These are phyloP conservation scores for Belonocnema kinseyi DNA, from an alignment of 1,140 invertebrate genomes.

Conservation along the genomic window DNA sequence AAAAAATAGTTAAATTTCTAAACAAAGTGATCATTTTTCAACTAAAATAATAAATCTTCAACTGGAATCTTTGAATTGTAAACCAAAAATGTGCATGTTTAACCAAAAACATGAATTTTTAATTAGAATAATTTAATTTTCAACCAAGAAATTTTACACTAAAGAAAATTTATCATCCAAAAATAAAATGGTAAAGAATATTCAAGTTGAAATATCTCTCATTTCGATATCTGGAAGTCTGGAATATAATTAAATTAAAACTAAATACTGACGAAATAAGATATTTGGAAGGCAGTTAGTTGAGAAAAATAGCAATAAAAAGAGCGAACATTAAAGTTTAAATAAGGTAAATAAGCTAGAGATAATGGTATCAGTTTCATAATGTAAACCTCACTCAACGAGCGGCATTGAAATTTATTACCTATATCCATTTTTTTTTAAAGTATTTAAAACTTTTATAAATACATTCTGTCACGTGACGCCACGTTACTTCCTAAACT, in stretches of 20 bases:
- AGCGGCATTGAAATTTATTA: constrained; percentile 25
- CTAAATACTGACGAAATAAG: not conserved
- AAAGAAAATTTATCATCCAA: not conserved
- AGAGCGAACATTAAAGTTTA: not conserved
- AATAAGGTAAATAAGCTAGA: constrained; percentile 42
- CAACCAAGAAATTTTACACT: not conserved
- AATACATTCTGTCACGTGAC: not conserved
- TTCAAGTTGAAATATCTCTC: not conserved
- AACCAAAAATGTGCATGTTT: too few relatives aligned
- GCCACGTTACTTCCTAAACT: too few relatives aligned
- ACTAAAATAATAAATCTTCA: too few relatives aligned
- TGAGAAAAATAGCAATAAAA: constrained; percentile 18
- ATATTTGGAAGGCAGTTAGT: not conserved
- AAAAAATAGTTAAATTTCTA: too few relatives aligned
- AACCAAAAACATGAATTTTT: too few relatives aligned
- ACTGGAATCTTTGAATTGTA: too few relatives aligned
- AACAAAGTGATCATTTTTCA: too few relatives aligned
- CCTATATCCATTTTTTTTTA: not conserved
- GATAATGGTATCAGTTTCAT: constrained; percentile 34
- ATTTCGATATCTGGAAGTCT: too few relatives aligned
- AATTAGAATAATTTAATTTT: too few relatives aligned
- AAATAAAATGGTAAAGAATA: not conserved
- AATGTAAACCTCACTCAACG: constrained; percentile 6
- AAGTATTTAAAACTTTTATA: not conserved
- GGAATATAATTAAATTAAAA: not conserved